Evolutionary conservation across 53 echinoderm and acorn worm species (phyloP), one percentile per base, ranked within the genome.

Genomic region (Crossaster papposus): DNA sequence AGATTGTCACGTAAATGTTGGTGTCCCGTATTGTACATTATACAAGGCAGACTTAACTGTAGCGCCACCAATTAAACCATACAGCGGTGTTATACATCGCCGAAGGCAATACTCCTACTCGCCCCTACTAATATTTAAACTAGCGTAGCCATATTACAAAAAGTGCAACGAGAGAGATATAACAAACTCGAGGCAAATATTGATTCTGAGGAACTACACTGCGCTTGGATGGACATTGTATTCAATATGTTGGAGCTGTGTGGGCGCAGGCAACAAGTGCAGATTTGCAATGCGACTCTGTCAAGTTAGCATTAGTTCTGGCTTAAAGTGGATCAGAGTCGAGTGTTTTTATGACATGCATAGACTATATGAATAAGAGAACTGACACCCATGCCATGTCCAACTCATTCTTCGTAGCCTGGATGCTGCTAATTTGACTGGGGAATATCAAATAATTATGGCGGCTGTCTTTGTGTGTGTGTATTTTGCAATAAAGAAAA

Each of bases 61-160:
- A 4, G 58, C 12, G 2, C 15, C 15, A 20, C 58, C 22, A 15
- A 58, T 58, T 58, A 3, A 20, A 58, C 58, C 6, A 58, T 17
- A n/a, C n/a, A n/a, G n/a, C n/a, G n/a, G 22, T 17, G 58, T 58
- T 11, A 68, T 68, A 68, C n/a, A 2, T n/a, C 28, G 68, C 28
- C 28, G 35, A 28, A 35, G 74, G 74, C 33, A 32, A 28, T 33
- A 12, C 13, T 32, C 35, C 4, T 28, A 34, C 74, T n/a, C 68
- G 22, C 5, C 24, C 36, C 75, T 20, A 12, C 78, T 38, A 78
- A 78, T 78, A 78, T 78, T 78, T 78, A 78, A 78, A 51, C 74
- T 73, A 36, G 74, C 74, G 74, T 29, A 73, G 35, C 74, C 36
- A 9, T 17, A 34, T 34, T 34, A 32, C 5, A 5, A 11, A 51